Percentiles rank a stretch among this genome's conserved stretches.
Evolutionary conservation across 2,888 invertebrate species (phyloP).

Genomic region (Morinoia aosen): DNA sequence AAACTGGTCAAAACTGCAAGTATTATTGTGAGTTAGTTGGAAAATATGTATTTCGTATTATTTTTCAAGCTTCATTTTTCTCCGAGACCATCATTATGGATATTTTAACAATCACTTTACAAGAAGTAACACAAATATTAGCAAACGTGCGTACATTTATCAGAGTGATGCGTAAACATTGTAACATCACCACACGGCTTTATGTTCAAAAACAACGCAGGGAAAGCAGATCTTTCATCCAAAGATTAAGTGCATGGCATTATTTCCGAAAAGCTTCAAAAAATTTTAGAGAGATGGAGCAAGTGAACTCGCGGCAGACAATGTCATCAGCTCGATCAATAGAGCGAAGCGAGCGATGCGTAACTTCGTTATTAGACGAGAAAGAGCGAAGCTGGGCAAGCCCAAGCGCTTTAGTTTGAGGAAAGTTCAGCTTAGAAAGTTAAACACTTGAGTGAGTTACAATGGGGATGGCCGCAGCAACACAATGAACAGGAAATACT

Average conservation of each 20-base stretch:
- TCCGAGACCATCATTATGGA: too few relatives aligned
- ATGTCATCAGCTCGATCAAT: conserved; percentile 1
- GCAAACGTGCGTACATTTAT: background rate
- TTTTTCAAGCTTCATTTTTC: too few relatives aligned
- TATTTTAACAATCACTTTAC: background rate
- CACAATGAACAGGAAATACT: background rate
- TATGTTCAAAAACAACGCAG: background rate
- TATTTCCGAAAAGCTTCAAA: background rate
- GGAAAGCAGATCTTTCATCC: background rate
- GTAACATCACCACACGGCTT: background rate
- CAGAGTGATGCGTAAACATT: too few relatives aligned
- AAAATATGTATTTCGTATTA: too few relatives aligned
- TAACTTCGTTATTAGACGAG: background rate
- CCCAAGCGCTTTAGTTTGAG: background rate
- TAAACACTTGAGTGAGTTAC: background rate
- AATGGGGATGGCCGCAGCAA: background rate
- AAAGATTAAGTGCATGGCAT: background rate
- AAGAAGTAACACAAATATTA: background rate
- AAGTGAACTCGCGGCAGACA: background rate
- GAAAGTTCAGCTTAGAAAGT: background rate
- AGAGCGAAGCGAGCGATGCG: background rate
- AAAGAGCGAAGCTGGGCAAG: background rate
- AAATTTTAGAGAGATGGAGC: background rate
- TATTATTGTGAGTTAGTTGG: too few relatives aligned
- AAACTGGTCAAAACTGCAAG: too few relatives aligned